phyloP scores from a whole-genome alignment of 2,797 vertebrate species.

The Atherinosoma microstoma region DNA sequence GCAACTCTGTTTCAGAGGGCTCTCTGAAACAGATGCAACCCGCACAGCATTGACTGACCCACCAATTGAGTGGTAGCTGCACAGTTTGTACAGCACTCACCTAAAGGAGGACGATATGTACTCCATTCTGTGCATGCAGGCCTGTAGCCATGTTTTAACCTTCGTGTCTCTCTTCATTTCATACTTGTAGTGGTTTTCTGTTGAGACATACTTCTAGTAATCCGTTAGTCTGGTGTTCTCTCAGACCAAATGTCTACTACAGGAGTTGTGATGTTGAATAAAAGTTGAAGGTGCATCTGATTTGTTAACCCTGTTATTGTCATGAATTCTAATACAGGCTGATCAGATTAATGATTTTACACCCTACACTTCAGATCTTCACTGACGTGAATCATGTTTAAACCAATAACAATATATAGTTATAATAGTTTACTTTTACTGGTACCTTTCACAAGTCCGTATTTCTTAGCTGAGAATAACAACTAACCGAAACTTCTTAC shows the following conservation, averaged over 20 bases:
- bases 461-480: neutral
- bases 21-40: conserved; percentile 54
- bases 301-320: conserved; percentile 68
- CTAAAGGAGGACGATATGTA: conserved; percentile 67
- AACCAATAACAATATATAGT: neutral
- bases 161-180: conserved; percentile 73
- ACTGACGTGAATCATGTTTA: neutral
- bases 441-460: neutral
- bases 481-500: neutral
- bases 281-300: conserved; percentile 81
- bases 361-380: conserved; percentile 31
- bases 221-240: conserved; percentile 76
- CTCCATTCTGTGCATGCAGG: conserved; percentile 81
- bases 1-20: conserved; percentile 60
- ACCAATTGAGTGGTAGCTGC: conserved; percentile 61
- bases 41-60: conserved; percentile 62
- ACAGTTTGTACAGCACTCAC: conserved; percentile 71
- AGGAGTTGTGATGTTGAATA: conserved; percentile 83
- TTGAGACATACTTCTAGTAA: conserved; percentile 73
- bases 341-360: conserved; percentile 37
- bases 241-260: conserved; percentile 79
- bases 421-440: neutral
- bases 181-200: conserved; percentile 79
- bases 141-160: conserved; percentile 79
- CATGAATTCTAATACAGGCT: conserved; percentile 59